Base-by-base conservation (phyloP, 2,888 invertebrate genomes). In the Megamerina dolium region DNA sequence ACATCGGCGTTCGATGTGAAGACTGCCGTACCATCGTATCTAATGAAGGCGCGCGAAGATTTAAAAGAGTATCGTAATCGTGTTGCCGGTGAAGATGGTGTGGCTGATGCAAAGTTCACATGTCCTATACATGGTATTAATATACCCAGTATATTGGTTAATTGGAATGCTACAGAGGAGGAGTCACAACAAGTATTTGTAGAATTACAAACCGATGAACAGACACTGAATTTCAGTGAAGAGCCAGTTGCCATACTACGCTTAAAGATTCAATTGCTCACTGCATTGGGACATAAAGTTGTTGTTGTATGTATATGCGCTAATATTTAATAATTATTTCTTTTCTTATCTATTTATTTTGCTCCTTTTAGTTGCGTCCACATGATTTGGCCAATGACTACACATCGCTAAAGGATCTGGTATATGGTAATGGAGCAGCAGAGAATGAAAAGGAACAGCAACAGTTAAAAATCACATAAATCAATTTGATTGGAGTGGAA, bases 41-140 rank as follows among this genome's bases (percentile, higher is more conserved):
- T 69, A 34, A 45, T 63, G 0, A 61, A 58, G 31, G 54, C 59
- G 14, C 54, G 60, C 2, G 33, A 45, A 1, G 57, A 60, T 37
- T 46, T 71, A 12, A 50, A 48, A 1, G 41, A 49, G 3, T 55
- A 60, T 12, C 46, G 57, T 1, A 48, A 58, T 4, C 52, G 60
- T 20, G 40, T 70, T 13, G 21, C 45, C 3, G 40, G 42, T 2
- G 61, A 64, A 19, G 40, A 57, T 13, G 48, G 49, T 1, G 54
- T 67, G 1, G 50, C 56, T 17, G 53, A 55, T 8, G 57, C 55
- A 2, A 53, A 60, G 12, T 31, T 65, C 6, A 60, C 64, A 0
- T 55, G 58, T 23, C 68, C 69, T 17, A 63, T 71, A 18, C 56
- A 46, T 18, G 66, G 67, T 18, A 58, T 71, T 14, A 71, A 71